These are phyloP conservation scores for Lagopus muta DNA, from an alignment of 2,113 vertebrate genomes.

Conservation along the genomic window DNA sequence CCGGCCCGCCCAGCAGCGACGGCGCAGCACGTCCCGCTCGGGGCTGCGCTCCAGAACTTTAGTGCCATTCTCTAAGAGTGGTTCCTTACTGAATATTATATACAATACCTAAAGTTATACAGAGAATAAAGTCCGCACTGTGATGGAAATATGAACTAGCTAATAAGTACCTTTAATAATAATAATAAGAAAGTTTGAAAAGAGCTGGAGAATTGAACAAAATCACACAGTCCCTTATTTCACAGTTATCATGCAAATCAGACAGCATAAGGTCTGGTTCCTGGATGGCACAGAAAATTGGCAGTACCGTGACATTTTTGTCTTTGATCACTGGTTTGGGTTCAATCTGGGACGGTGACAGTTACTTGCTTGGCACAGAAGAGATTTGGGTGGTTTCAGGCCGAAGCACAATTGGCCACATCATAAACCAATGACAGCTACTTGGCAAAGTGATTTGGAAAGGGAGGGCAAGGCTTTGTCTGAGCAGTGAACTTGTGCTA, in stretches of 20 bases:
- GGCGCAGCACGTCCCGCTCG: background rate
- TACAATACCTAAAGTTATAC: background rate
- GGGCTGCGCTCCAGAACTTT: background rate
- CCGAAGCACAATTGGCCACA: background rate
- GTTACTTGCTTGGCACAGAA: background rate
- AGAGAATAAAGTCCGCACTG: background rate
- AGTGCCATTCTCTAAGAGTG: fast-evolving
- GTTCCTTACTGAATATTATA: fast-evolving
- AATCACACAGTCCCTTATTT: background rate
- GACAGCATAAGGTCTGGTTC: background rate
- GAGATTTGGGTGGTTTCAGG: background rate
- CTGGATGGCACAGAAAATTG: background rate
- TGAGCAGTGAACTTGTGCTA: background rate
- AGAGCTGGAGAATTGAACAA: background rate
- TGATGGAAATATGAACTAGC: background rate
- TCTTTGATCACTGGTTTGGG: background rate
- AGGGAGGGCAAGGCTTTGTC: background rate
- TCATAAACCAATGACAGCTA: conserved; percentile 4
- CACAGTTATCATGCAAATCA: background rate
- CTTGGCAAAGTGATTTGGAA: background rate
- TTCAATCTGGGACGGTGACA: background rate
- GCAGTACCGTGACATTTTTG: background rate
- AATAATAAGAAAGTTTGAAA: background rate
- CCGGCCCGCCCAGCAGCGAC: no score
- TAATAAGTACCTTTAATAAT: background rate